phyloP scores from a whole-genome alignment of 2,888 invertebrate genomes.

The Trichopria drosophilae region DNA sequence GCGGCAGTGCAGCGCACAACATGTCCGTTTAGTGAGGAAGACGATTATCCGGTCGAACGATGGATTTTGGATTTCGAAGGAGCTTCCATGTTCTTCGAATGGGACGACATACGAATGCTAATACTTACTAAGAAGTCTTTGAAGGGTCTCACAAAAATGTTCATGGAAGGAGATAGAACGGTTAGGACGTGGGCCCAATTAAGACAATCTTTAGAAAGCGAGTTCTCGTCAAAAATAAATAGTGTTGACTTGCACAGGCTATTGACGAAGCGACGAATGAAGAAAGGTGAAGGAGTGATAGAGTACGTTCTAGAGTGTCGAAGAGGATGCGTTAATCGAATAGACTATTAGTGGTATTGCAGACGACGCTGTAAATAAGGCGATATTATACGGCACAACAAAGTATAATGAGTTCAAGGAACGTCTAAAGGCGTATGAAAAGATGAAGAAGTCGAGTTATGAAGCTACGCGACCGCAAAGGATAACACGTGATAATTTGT shows the following conservation, averaged over 20 bases:
- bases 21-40: slow-evolving; percentile 37
- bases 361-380: too few species aligned
- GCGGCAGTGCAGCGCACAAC: too few species aligned
- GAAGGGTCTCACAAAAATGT: slow-evolving; percentile 43
- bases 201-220: slow-evolving; percentile 2
- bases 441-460: background rate
- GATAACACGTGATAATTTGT: too few species aligned
- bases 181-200: slow-evolving; percentile 28
- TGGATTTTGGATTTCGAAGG: too few species aligned
- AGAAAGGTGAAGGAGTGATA: slow-evolving; percentile 18
- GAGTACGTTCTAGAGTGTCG: too few species aligned
- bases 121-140: slow-evolving; percentile 45
- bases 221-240: too few species aligned
- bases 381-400: too few species aligned
- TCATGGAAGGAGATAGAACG: slow-evolving; percentile 38
- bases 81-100: slow-evolving; percentile 36
- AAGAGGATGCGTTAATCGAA: too few species aligned
- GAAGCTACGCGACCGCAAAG: too few species aligned
- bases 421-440: slow-evolving; percentile 6
- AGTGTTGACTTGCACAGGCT: slow-evolving; percentile 7
- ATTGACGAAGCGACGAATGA: slow-evolving; percentile 9
- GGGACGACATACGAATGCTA: slow-evolving; percentile 41
- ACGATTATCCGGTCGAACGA: too few species aligned
- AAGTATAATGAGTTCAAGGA: too few species aligned
- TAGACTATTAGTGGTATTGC: too few species aligned